Conservation (phyloP, 2,797 vertebrate genomes). For the Spheniscus humboldti region DNA sequence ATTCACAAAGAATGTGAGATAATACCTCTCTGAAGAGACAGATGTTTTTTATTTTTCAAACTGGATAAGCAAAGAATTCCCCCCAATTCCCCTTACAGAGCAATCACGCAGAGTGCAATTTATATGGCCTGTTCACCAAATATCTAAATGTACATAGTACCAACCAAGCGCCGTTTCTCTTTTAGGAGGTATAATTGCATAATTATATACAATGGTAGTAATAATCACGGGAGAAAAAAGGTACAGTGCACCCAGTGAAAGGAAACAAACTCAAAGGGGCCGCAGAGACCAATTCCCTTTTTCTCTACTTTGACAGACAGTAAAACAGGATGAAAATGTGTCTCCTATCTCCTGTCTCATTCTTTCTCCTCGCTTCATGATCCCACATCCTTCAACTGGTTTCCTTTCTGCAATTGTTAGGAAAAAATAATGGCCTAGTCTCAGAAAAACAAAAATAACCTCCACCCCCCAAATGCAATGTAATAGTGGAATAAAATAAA, state of each 20-base stretch:
- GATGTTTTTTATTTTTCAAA: background rate
- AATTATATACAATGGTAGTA: conserved; percentile 38
- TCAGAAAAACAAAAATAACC: conserved; percentile 27
- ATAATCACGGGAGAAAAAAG: background rate
- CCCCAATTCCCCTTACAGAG: background rate
- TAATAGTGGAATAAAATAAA: conserved; percentile 1
- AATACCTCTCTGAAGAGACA: background rate
- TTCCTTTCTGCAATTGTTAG: background rate
- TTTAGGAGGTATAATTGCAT: conserved; percentile 33
- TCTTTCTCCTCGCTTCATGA: background rate
- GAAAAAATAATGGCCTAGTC: conserved; percentile 2
- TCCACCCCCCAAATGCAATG: background rate
- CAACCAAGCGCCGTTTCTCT: background rate
- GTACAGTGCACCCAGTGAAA: background rate
- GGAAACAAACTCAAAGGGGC: conserved; percentile 16
- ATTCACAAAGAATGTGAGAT: background rate
- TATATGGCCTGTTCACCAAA: background rate
- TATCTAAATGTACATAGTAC: background rate
- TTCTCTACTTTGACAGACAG: conserved; percentile 4
- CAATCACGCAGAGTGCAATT: background rate
- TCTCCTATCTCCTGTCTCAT: background rate
- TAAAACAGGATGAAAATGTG: background rate
- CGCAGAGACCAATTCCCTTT: background rate
- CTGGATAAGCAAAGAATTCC: background rate
- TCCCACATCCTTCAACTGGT: background rate